These are phyloP conservation scores for Amiota minor DNA, from an alignment of 2,888 invertebrate species.

Conservation along the genomic window DNA sequence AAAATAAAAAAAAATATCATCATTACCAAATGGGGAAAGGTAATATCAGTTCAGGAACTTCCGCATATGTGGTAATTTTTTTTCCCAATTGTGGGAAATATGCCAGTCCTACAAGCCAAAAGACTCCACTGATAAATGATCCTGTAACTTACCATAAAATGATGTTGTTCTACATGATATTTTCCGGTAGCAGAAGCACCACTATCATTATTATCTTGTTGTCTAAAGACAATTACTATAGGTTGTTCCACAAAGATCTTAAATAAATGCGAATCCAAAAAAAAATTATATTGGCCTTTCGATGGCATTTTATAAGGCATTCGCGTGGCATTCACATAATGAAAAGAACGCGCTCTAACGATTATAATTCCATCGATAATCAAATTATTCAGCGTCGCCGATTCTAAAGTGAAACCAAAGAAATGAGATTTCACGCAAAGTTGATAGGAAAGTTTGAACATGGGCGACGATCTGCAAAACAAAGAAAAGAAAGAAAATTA, in stretches of 20 bases:
- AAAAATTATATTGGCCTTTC: conserved; percentile 55
- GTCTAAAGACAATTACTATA: conserved; percentile 61
- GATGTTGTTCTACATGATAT: conserved; percentile 65
- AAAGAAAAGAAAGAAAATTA: background rate
- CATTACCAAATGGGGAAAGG: too few relatives aligned
- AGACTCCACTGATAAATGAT: too few relatives aligned
- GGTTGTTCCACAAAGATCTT: conserved; percentile 64
- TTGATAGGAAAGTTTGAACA: conserved; percentile 60
- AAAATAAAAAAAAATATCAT: conserved; percentile 19
- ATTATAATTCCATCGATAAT: conserved; percentile 68
- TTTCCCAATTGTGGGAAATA: too few relatives aligned
- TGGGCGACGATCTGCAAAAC: conserved; percentile 51
- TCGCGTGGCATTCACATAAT: conserved; percentile 59
- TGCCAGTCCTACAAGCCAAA: too few relatives aligned
- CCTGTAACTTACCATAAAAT: conserved; percentile 64
- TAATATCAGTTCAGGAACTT: too few relatives aligned
- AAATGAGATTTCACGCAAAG: conserved; percentile 66
- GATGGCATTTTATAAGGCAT: conserved; percentile 54
- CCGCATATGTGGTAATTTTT: too few relatives aligned
- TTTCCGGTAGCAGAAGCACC: background rate
- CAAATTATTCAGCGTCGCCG: conserved; percentile 47
- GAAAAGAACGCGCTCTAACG: conserved; percentile 63
- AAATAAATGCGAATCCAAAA: conserved; percentile 68
- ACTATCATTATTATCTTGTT: conserved; percentile 36
- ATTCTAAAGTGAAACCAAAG: conserved; percentile 65